Percentiles rank a stretch among this genome's conserved stretches.
Conservation (phyloP, 2,888 invertebrate species). For the Venustoraphidia nigricollis region DNA sequence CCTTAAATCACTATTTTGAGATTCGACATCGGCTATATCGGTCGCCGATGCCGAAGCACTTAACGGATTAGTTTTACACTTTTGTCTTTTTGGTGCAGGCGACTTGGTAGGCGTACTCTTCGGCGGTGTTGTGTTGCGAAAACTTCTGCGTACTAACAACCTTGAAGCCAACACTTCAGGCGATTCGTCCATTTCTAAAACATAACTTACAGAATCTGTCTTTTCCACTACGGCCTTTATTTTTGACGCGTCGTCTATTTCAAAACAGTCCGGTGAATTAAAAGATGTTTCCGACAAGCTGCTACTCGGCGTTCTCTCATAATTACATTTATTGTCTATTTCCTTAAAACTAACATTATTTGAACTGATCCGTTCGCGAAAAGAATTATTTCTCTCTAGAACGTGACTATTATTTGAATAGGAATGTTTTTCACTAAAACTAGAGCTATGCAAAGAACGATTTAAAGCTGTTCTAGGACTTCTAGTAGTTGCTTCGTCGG, state of each 20-base stretch:
- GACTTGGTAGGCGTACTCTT: constrained; percentile 24
- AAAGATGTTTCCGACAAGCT: constrained; percentile 19
- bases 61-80: constrained; percentile 22
- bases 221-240: constrained; percentile 75
- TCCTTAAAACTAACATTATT: constrained; percentile 10
- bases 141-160: constrained; percentile 46
- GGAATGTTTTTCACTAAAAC: constrained; percentile 20
- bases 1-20: constrained; percentile 19
- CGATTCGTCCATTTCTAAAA: constrained; percentile 60
- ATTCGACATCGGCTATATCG: constrained; percentile 26
- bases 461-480: constrained; percentile 16
- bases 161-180: constrained; percentile 57
- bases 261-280: constrained; percentile 22
- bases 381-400: constrained; percentile 10
- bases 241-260: constrained; percentile 34
- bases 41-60: constrained; percentile 36
- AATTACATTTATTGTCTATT: constrained; percentile 2
- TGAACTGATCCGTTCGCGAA: constrained; percentile 21
- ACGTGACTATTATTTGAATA: constrained; percentile 4
- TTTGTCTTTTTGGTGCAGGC: constrained; percentile 28
- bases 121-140: constrained; percentile 35
- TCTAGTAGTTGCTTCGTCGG: constrained; percentile 15
- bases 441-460: constrained; percentile 21
- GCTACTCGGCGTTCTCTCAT: constrained; percentile 15
- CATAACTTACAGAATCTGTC: constrained; percentile 75